Conservation (phyloP, 92 coral and sea anemone species). For the Parazoanthus darwini region DNA sequence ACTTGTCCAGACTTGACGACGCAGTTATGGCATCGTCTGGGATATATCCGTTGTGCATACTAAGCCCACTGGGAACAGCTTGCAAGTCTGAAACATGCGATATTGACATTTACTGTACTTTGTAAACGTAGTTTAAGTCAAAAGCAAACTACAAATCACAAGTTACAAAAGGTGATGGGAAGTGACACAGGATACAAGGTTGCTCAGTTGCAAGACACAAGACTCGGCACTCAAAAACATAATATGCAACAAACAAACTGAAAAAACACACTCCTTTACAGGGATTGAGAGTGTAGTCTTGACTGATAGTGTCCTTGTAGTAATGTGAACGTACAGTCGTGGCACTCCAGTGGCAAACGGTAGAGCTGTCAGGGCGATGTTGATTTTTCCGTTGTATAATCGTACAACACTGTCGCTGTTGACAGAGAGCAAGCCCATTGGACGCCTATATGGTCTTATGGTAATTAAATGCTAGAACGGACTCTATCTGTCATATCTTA, state of each 20-base stretch:
- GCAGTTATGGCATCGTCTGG: slow-evolving; percentile 37
- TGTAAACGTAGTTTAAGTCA: neutral
- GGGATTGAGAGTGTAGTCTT: too few relatives aligned
- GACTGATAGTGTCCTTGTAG: too few relatives aligned
- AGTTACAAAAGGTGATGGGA: neutral
- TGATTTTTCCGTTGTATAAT: too few relatives aligned
- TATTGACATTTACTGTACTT: neutral
- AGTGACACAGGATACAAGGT: neutral
- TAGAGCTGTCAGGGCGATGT: too few relatives aligned
- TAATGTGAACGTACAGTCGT: too few relatives aligned
- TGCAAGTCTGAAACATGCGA: neutral
- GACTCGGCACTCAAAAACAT: neutral
- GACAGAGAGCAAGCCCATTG: too few relatives aligned
- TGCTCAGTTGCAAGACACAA: neutral
- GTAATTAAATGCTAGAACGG: too few relatives aligned
- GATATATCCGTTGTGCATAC: slow-evolving; percentile 8
- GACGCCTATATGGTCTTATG: too few relatives aligned
- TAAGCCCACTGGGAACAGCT: neutral
- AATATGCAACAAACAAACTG: neutral
- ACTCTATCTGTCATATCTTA: too few relatives aligned
- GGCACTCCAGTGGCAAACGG: too few relatives aligned
- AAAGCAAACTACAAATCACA: neutral
- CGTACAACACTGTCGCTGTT: too few relatives aligned
- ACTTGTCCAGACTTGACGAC: slow-evolving; percentile 2
- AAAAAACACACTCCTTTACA: too few relatives aligned